These are phyloP conservation scores for Sebastes melanostomus DNA, from an alignment of 2,797 vertebrate genomes.

Conservation along the genomic window DNA sequence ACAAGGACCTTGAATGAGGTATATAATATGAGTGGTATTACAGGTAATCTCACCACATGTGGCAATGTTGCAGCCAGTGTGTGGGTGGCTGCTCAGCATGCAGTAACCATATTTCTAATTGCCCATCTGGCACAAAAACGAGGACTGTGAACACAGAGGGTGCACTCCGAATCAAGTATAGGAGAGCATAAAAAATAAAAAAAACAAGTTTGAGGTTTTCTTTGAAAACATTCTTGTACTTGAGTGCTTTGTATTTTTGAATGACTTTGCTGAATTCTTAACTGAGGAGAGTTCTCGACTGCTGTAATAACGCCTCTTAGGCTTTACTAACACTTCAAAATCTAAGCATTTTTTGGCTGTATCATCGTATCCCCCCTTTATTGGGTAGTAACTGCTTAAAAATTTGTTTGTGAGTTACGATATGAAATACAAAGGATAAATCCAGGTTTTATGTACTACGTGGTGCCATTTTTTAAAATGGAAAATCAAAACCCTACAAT, in stretches of 20 bases:
- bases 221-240: conserved; percentile 17
- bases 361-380: background rate
- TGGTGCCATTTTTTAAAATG: background rate
- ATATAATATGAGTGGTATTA: conserved; percentile 41
- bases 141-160: conserved; percentile 12
- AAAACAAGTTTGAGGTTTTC: conserved; percentile 2
- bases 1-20: conserved; percentile 45
- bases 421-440: background rate
- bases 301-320: background rate
- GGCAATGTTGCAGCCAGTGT: conserved; percentile 56
- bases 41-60: conserved; percentile 67
- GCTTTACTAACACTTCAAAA: background rate
- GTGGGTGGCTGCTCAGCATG: conserved; percentile 70
- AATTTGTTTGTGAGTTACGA: background rate
- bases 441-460: background rate
- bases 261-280: conserved; percentile 23
- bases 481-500: background rate
- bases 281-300: background rate
- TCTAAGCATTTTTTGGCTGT: background rate
- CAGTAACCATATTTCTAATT: conserved; percentile 66
- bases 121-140: conserved; percentile 70
- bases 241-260: background rate
- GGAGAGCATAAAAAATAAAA: conserved; percentile 13
- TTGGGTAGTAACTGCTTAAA: background rate
- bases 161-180: conserved; percentile 34